These are phyloP conservation scores for Coranthus polyacanthus DNA, from an alignment of 2,797 vertebrate species.

Conservation along the genomic window DNA sequence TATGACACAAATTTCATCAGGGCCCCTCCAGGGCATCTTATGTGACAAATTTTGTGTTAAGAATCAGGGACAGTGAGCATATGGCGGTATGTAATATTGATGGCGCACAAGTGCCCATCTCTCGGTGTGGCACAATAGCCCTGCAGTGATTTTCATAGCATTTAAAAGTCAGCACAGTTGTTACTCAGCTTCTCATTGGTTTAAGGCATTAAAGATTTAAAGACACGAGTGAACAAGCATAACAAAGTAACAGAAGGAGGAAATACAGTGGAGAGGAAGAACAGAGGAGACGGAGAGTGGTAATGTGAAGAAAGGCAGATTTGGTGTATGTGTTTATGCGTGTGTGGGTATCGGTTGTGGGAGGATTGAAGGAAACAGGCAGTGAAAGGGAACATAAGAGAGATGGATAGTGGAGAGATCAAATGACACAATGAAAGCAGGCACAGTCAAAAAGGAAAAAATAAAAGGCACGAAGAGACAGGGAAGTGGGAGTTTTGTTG, in stretches of 20 bases:
- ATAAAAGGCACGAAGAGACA: slow-evolving; percentile 23
- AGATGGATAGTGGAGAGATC: slow-evolving; percentile 39
- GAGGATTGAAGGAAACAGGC: slow-evolving; percentile 1
- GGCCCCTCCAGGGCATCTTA: slow-evolving; percentile 64
- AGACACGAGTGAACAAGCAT: slow-evolving; percentile 14
- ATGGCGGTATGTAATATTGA: slow-evolving; percentile 76
- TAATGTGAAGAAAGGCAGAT: not conserved
- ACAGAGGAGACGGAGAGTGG: too few relatives aligned
- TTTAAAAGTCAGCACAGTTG: slow-evolving; percentile 49
- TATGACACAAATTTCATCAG: slow-evolving; percentile 55
- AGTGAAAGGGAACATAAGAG: slow-evolving; percentile 29
- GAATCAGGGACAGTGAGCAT: slow-evolving; percentile 60
- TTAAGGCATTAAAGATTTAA: slow-evolving; percentile 67
- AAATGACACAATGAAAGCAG: slow-evolving; percentile 37
- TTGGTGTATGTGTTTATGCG: not conserved
- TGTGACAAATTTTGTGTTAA: slow-evolving; percentile 64
- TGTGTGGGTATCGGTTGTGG: not conserved
- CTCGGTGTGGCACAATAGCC: slow-evolving; percentile 41
- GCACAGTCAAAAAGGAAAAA: slow-evolving; percentile 12
- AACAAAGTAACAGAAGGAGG: slow-evolving; percentile 21
- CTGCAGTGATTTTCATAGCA: slow-evolving; percentile 59
- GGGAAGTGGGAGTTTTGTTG: slow-evolving; percentile 34
- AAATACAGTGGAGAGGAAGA: not conserved
- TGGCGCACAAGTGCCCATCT: slow-evolving; percentile 48
- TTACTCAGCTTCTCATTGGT: slow-evolving; percentile 34